These are phyloP conservation scores for Pollimyrus isidori DNA, from an alignment of 2,113 vertebrate species.

Conservation along the genomic window DNA sequence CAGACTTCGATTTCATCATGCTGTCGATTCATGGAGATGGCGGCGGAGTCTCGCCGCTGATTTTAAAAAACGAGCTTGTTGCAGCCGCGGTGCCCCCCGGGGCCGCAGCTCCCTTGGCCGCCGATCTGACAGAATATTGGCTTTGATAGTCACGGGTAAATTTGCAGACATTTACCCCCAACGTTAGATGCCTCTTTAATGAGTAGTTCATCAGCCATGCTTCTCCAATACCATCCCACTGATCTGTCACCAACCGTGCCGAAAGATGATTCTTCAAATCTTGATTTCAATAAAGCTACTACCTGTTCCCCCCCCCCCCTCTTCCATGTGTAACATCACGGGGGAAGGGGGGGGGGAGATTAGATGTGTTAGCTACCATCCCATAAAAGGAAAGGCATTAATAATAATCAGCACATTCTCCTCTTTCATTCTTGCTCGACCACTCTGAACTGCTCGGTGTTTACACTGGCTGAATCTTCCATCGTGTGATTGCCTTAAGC, in stretches of 20 bases:
- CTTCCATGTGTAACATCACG: background rate
- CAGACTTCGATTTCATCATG: background rate
- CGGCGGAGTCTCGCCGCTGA: conserved; percentile 11
- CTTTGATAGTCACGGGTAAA: conserved; percentile 38
- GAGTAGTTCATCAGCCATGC: conserved; percentile 44
- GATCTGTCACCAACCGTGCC: conserved; percentile 35
- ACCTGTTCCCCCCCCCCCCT: background rate
- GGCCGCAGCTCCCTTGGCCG: conserved; percentile 37
- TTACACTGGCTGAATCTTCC: conserved; percentile 32
- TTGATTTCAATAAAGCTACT: conserved; percentile 20
- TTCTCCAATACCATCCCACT: conserved; percentile 45
- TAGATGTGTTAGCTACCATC: background rate
- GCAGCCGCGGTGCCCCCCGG: conserved; percentile 40
- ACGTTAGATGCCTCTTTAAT: conserved; percentile 48
- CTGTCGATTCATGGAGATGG: conserved; percentile 9
- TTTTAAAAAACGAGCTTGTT: conserved; percentile 33
- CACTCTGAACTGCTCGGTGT: conserved; percentile 25
- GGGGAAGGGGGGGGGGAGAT: background rate
- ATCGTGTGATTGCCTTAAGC: conserved; percentile 40
- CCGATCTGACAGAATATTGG: conserved; percentile 45
- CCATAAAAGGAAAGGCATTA: background rate
- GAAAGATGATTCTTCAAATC: conserved; percentile 33
- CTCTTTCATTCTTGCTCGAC: background rate
- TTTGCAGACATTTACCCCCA: conserved; percentile 44
- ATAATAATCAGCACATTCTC: background rate